Base-by-base conservation (phyloP, 2,888 invertebrate species). In the Eulithis prunata region DNA sequence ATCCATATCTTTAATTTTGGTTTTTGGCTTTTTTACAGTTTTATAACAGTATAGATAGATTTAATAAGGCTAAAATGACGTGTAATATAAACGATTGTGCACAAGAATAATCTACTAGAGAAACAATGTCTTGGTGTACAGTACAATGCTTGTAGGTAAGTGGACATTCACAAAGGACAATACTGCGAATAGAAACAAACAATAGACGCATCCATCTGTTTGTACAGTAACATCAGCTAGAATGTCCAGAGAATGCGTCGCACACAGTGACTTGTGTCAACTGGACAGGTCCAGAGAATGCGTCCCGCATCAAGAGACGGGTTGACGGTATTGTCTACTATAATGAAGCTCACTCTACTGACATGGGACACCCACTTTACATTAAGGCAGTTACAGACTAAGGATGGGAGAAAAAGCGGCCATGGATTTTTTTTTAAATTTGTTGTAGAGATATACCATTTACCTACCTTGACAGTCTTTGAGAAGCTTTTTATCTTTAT, bases 281-380 rank as follows among this genome's bases (percentile, higher is more conserved):
- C 13, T 38, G 28, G 41, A 58, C 64, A 63, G 11, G 43, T 54
- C 47, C 53, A 54, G 13, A 58, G 12, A 58, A 41, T 41, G 21
- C 54, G 49, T 55, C 41, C 12, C 57, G 43, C 53, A 28, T 57
- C 45, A 52, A 46, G 53, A 46, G 55, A 28, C 57, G 53, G 46
- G 38, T 54, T 57, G 47, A 21, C 46, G 38, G 41, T 54, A 54
- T 64, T 64, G 64, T 64, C 53, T 54, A 32, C 12, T 13, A 32
- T 54, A 63, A 63, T 47, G 28, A 58, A 54, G 45, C 49, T 46
- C 36, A 46, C 36, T 45, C 41, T 14, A 58, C 46, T 54, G 63
- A 64, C 49, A 47, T 63, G 64, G 8, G 43, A 56, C 54, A 14
- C 52, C 41, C 0, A 38, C 8, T 8, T 5, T 8, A 2, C 38